Evolutionary conservation across 2,888 invertebrate genomes (phyloP).

Genomic region (Lingula anatina): DNA sequence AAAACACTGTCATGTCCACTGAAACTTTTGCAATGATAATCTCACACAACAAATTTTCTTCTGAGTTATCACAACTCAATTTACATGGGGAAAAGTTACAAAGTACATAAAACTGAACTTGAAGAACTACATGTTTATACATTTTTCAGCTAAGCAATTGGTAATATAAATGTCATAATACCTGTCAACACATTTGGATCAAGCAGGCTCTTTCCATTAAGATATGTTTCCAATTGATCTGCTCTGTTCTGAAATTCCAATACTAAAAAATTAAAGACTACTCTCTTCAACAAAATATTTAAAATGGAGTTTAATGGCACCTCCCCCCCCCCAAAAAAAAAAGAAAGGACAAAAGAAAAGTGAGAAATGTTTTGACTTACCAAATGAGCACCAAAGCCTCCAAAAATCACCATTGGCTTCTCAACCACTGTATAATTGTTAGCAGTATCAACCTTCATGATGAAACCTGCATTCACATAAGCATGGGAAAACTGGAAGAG

Average conservation of each 20-base stretch:
- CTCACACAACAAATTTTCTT: neutral
- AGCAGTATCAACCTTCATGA: conserved; percentile 57
- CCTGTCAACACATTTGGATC: conserved; percentile 29
- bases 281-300: neutral
- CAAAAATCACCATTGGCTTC: conserved; percentile 62
- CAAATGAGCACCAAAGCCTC: conserved; percentile 55
- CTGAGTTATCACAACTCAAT: neutral
- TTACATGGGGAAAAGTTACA: neutral
- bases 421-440: conserved; percentile 55
- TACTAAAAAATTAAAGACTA: neutral
- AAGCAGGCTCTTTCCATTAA: conserved; percentile 13
- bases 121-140: too few relatives aligned
- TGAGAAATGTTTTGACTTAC: conserved; percentile 1
- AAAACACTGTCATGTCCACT: neutral
- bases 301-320: neutral
- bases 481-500: conserved; percentile 66
- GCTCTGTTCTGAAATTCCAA: conserved; percentile 56
- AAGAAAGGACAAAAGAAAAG: neutral
- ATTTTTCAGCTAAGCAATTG: too few relatives aligned
- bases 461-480: conserved; percentile 69
- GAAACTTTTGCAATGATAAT: neutral
- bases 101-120: too few relatives aligned
- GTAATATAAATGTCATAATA: too few relatives aligned
- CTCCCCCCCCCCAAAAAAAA: neutral
- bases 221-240: conserved; percentile 24